These are phyloP conservation scores for Balearica regulorum DNA, from an alignment of 2,797 vertebrate species.

Conservation along the genomic window DNA sequence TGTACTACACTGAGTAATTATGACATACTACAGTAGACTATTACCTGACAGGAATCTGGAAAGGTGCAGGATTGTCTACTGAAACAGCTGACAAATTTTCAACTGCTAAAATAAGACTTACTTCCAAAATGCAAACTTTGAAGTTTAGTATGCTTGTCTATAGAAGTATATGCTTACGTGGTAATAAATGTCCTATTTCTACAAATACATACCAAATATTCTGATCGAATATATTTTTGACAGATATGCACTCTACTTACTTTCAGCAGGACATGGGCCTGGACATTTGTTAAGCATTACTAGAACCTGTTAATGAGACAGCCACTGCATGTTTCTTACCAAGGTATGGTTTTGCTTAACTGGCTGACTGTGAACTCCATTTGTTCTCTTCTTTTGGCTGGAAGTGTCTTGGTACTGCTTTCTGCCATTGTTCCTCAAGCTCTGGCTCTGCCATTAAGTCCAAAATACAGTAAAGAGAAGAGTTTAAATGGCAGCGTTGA, in stretches of 20 bases:
- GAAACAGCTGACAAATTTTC: not conserved
- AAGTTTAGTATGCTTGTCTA: not conserved
- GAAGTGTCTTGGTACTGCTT: conserved; percentile 84
- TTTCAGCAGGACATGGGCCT: not conserved
- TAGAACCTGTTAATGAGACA: not conserved
- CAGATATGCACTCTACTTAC: not conserved
- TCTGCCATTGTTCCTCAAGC: conserved; percentile 81
- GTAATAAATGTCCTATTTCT: not conserved
- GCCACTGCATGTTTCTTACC: conserved; percentile 64
- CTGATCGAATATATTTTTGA: not conserved
- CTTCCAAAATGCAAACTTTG: not conserved
- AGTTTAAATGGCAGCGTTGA: not conserved
- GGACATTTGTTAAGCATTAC: not conserved
- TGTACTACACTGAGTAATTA: not conserved
- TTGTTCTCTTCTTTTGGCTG: conserved; percentile 82
- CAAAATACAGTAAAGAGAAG: not conserved
- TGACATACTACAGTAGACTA: not conserved
- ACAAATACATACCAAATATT: not conserved
- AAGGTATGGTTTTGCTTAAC: conserved; percentile 69
- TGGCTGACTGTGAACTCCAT: conserved; percentile 77
- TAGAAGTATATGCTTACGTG: not conserved
- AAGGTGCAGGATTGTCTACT: not conserved
- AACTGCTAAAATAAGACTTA: not conserved
- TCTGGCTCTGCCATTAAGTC: conserved; percentile 73
- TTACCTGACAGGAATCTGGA: not conserved